Percentiles rank a stretch among this genome's conserved stretches.
phyloP scores from a whole-genome alignment of 2,888 invertebrate genomes.

The Coenonympha arcania region DNA sequence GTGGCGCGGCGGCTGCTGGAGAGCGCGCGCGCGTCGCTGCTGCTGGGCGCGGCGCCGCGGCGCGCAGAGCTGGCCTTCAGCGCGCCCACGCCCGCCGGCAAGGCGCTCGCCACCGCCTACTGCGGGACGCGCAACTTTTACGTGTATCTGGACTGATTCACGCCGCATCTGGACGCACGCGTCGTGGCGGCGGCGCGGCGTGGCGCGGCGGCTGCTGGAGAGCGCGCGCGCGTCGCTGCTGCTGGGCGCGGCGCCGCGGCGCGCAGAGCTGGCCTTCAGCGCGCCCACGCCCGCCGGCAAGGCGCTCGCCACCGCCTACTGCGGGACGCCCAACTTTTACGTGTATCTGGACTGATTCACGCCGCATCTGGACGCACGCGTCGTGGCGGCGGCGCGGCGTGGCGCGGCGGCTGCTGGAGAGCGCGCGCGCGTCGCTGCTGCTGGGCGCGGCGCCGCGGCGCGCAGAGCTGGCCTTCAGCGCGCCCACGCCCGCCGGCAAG shows the following conservation, averaged over 20 bases:
- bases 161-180: constrained; percentile 89
- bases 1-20: constrained; percentile 83
- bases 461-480: constrained; percentile 84
- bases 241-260: constrained; percentile 76
- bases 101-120: constrained; percentile 82
- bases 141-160: constrained; percentile 76
- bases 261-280: constrained; percentile 86
- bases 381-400: no score
- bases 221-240: constrained; percentile 81
- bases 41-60: constrained; percentile 77
- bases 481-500: constrained; percentile 86
- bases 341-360: constrained; percentile 77
- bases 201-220: constrained; percentile 83
- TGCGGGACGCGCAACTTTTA: constrained; percentile 80
- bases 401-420: no score
- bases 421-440: constrained; percentile 79
- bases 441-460: constrained; percentile 76
- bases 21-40: constrained; percentile 80
- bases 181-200: constrained; percentile 77
- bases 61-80: constrained; percentile 86
- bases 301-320: constrained; percentile 82
- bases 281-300: constrained; percentile 88
- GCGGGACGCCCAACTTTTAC: constrained; percentile 79
- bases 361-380: no score
- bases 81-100: constrained; percentile 86